phyloP scores from a whole-genome alignment of 2,888 invertebrate species.

The Aphidoletes aphidimyza region DNA sequence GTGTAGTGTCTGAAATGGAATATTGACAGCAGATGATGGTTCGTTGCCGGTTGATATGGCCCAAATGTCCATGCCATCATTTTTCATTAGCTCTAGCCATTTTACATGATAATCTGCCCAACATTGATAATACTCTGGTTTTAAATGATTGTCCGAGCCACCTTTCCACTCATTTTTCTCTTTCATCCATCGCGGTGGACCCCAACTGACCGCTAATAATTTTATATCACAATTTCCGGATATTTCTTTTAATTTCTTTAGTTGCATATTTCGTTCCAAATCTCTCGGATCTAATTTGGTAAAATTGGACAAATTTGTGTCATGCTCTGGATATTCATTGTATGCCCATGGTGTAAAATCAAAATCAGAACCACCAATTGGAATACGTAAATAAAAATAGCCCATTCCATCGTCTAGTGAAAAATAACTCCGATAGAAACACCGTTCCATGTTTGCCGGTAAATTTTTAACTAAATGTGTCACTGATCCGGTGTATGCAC shows the following conservation, averaged over 20 bases:
- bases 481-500: constrained; percentile 82
- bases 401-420: constrained; percentile 73
- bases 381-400: constrained; percentile 82
- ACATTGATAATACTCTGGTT: constrained; percentile 72
- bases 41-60: constrained; percentile 79
- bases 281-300: constrained; percentile 64
- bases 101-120: constrained; percentile 82
- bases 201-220: constrained; percentile 69
- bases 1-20: constrained; percentile 28
- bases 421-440: constrained; percentile 75
- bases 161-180: constrained; percentile 71
- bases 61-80: constrained; percentile 70
- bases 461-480: constrained; percentile 61
- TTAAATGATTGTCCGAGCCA: constrained; percentile 65
- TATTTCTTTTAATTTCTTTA: constrained; percentile 61
- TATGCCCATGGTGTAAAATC: constrained; percentile 85
- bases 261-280: constrained; percentile 61
- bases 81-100: constrained; percentile 79
- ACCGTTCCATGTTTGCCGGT: neutral
- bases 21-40: constrained; percentile 66
- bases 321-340: constrained; percentile 72
- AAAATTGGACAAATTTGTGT: constrained; percentile 73
- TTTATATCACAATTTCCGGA: constrained; percentile 61
- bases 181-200: constrained; percentile 79
- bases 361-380: constrained; percentile 83